phyloP scores from a whole-genome alignment of 2,888 invertebrate species.

The Acleris holmiana region DNA sequence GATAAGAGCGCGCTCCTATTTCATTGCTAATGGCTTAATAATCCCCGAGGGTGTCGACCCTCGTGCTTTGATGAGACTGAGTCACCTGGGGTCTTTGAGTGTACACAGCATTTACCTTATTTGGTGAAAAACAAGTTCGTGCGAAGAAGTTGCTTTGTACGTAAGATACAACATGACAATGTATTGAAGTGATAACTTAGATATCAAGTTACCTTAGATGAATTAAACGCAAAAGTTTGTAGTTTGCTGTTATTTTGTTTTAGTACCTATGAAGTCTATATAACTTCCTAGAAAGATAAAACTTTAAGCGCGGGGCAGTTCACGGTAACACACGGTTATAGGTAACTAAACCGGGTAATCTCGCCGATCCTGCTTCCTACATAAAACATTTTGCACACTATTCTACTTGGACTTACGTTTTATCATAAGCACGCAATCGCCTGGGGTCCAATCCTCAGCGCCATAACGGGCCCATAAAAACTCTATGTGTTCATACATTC shows the following conservation, averaged over 20 bases:
- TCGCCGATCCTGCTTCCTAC: slow-evolving; percentile 31
- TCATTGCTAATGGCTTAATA: slow-evolving; percentile 74
- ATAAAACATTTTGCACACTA: slow-evolving; percentile 49
- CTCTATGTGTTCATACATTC: slow-evolving; percentile 60
- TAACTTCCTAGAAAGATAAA: slow-evolving; percentile 14
- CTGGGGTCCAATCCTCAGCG: slow-evolving; percentile 49
- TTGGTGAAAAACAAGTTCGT: slow-evolving; percentile 4
- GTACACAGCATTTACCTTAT: slow-evolving; percentile 16
- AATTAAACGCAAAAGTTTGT: no score
- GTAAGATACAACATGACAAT: no score
- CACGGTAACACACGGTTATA: slow-evolving; percentile 25
- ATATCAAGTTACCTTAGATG: no score
- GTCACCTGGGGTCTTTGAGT: slow-evolving; percentile 31
- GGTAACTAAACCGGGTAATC: slow-evolving; percentile 26
- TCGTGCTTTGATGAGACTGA: slow-evolving; percentile 26
- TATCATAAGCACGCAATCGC: slow-evolving; percentile 51
- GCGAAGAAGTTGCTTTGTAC: neutral
- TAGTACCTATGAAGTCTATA: neutral
- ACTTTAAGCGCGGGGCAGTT: slow-evolving; percentile 18
- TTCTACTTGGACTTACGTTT: slow-evolving; percentile 43
- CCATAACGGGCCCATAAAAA: slow-evolving; percentile 62
- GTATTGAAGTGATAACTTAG: no score
- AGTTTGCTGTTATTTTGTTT: neutral
- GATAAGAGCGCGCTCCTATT: slow-evolving; percentile 67
- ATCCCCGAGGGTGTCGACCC: slow-evolving; percentile 55